Base-by-base conservation (phyloP, 2,888 invertebrate species). In the Mamestra brassicae region DNA sequence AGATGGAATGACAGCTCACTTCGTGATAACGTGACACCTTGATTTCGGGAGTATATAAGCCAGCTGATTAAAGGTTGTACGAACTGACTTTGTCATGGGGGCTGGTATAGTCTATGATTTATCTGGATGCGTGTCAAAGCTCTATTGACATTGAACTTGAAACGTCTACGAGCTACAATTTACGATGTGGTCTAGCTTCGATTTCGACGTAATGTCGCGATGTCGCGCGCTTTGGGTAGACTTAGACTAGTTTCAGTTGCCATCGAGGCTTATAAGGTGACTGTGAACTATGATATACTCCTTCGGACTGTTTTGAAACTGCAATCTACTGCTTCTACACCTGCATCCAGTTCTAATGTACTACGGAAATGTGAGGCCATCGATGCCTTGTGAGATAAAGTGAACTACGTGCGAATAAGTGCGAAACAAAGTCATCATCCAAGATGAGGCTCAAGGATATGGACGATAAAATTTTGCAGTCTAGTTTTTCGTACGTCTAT, bases 111-210 rank as follows among this genome's bases (percentile, higher is more conserved):
- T 58, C 1, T 60, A 42, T 58, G 11, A 60, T 67, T 58, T 60
- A 66, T 66, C 4, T 52, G 38, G 10, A 69, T 72, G 76, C 85
- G 71, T 82, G 81, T 70, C 52, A 47, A 60, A 72, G 42, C 54
- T 50, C 68, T 69, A 69, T 85, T 77, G 78, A 70, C 84, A 68
- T 74, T 80, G 86, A 82, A 77, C 86, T 71, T 77, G 65, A 74
- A 85, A 81, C 63, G 71, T 45, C 64, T 72, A 64, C 68, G 65
- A 83, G 26, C 61, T 68, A 61, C 38, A 71, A 76, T 75, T 71
- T 81, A 74, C 52, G 54, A 71, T 69, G 72, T 78, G 71, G 74
- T 72, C 75, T 80, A 61, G 61, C 57, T 63, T 61, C 54, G 65
- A 77, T 54, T 65, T 55, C 50, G 65, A 65, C 38, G 65, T 38